Evolutionary conservation across 2,797 vertebrate species (phyloP), one percentile per base, ranked within the genome.

Genomic region (Rhynchotus rufescens): DNA sequence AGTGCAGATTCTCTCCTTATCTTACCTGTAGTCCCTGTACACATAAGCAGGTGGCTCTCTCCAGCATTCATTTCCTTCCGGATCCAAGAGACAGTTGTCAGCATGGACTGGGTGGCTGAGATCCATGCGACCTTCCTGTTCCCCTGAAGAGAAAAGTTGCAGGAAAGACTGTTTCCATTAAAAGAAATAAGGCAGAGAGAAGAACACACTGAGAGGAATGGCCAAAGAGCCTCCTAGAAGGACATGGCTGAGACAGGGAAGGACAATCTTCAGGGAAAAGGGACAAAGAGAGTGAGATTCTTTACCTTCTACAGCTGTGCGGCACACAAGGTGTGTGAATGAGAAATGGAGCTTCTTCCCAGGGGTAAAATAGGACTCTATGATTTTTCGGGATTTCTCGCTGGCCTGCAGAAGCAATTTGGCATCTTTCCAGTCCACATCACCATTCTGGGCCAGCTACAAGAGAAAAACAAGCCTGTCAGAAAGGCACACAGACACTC

Each of bases 31-130:
- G 97, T 99, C 99, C 95, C 99, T 98, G 97, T 99, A 98, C 69
- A 98, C 97, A 25, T 99, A 99, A 15, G 99, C 99, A 25, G 99
- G 99, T 2, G 98, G 98, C 56, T 99, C 99, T 91, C 87, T 98
- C 99, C 99, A 99, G 94, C 99, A 99, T 36, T 98, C 98, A 19
- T 98, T 98, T 0, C 98, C 99, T 44, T 99, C 99, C 0, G 99
- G 98, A 95, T 99, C 99, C 94, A 99, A 98, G 67, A 99, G 97
- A 90, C 99, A 99, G 96, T 99, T 99, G 97, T 99, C 99, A 67
- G 99, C 99, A 1, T 99, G 99, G 38, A 99, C 98, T 1, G 99
- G 99, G 75, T 99, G 99, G 96, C 99, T 99, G 73, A 99, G 97
- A 92, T 99, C 99, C 96, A 98, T 95, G 38, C 99, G 98, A 73